These are phyloP conservation scores for Scaptomyza cyrtandrae DNA, from an alignment of 2,888 invertebrate species.

Conservation along the genomic window DNA sequence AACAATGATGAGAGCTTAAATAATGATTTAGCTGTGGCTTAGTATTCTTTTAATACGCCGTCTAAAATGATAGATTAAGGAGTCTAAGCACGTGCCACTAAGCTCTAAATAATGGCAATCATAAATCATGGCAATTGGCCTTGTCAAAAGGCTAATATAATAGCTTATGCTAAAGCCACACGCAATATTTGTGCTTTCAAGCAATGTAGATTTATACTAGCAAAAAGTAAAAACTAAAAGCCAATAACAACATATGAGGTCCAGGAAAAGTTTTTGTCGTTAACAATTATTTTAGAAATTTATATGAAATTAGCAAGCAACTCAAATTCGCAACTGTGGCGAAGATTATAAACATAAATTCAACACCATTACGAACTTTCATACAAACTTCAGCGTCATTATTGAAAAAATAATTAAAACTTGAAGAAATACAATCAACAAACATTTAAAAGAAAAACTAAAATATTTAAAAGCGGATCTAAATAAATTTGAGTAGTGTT, in stretches of 20 bases:
- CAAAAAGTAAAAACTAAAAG: neutral
- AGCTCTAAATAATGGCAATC: constrained; percentile 61
- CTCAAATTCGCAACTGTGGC: neutral
- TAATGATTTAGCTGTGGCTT: constrained; percentile 10
- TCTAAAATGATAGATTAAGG: constrained; percentile 42
- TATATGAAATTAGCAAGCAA: constrained; percentile 30
- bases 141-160: constrained; percentile 64
- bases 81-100: constrained; percentile 56
- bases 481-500: too few species aligned
- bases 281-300: constrained; percentile 19
- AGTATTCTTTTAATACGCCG: constrained; percentile 7
- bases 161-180: constrained; percentile 55
- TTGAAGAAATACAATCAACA: too few species aligned
- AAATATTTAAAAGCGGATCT: too few species aligned
- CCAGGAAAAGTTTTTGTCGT: neutral
- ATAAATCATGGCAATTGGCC: constrained; percentile 67
- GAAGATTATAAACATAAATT: neutral
- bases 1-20: constrained; percentile 5
- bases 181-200: constrained; percentile 49
- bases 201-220: constrained; percentile 2
- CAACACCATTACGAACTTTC: neutral
- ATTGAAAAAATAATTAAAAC: too few species aligned
- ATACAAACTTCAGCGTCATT: too few species aligned
- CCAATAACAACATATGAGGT: neutral
- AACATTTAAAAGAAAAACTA: too few species aligned